Conservation (phyloP, 2,888 invertebrate genomes). For the Archips xylosteana region DNA sequence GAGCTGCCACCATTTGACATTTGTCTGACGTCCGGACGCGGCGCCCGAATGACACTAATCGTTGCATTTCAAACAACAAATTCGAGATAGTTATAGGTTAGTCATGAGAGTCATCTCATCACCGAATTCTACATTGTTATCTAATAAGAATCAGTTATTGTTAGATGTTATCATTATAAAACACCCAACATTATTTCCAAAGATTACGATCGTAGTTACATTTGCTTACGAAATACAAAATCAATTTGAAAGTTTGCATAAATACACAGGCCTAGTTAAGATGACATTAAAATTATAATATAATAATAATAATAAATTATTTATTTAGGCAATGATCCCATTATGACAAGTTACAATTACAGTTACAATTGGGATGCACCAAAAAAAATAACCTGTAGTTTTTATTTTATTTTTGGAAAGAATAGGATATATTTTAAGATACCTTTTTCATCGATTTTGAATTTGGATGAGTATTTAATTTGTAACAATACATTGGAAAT, state of each 20-base stretch:
- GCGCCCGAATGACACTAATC: conserved; percentile 50
- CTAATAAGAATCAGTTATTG: not conserved
- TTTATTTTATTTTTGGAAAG: no score
- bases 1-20: conserved; percentile 57
- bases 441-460: no score
- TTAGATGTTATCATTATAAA: not conserved
- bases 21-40: conserved; percentile 60
- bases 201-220: not conserved
- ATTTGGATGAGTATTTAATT: no score
- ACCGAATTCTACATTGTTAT: not conserved
- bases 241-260: not conserved
- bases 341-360: no score
- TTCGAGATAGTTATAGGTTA: not conserved
- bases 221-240: not conserved
- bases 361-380: no score
- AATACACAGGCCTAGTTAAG: not conserved
- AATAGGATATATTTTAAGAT: no score
- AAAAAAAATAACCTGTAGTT: no score
- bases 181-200: not conserved
- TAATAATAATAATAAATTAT: no score
- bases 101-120: not conserved
- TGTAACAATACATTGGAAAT: no score
- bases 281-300: not conserved
- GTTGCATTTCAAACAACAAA: not conserved
- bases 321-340: no score